phyloP scores from a whole-genome alignment of 2,113 vertebrate genomes.

The Notarius quadriscutis region DNA sequence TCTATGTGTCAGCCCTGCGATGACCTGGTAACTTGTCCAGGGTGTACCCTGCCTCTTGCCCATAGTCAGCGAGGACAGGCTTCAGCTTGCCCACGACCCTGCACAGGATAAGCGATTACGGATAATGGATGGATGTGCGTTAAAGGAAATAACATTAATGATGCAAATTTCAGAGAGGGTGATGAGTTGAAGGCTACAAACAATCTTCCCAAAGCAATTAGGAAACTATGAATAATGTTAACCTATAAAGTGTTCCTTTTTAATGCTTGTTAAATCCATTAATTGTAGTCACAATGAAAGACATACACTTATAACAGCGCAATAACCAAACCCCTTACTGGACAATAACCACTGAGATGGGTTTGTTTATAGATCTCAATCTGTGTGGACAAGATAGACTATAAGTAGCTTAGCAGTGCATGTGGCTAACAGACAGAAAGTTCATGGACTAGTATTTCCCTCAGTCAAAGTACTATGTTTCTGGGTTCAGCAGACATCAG shows the following conservation, averaged over 20 bases:
- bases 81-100: too few species aligned
- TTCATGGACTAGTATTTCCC: conserved; percentile 18
- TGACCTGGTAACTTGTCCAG: too few species aligned
- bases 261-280: neutral
- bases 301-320: neutral
- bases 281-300: neutral
- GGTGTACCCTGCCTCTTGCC: too few species aligned
- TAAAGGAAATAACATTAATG: too few species aligned
- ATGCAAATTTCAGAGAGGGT: neutral
- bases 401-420: conserved; percentile 33
- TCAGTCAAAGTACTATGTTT: conserved; percentile 29
- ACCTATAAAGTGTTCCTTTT: neutral
- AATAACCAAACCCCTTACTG: neutral
- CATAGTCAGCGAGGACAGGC: too few species aligned
- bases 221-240: neutral
- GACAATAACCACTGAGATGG: neutral
- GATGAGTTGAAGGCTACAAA: conserved; percentile 6
- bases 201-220: neutral
- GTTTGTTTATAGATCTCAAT: neutral
- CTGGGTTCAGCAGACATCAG: conserved; percentile 41
- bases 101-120: too few species aligned
- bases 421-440: conserved; percentile 62
- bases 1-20: too few species aligned
- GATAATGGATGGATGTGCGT: too few species aligned
- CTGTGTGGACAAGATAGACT: neutral